Evolutionary conservation across 2,888 invertebrate species (phyloP), one percentile per base, ranked within the genome.

Genomic region (Halictus quadricinctus): DNA sequence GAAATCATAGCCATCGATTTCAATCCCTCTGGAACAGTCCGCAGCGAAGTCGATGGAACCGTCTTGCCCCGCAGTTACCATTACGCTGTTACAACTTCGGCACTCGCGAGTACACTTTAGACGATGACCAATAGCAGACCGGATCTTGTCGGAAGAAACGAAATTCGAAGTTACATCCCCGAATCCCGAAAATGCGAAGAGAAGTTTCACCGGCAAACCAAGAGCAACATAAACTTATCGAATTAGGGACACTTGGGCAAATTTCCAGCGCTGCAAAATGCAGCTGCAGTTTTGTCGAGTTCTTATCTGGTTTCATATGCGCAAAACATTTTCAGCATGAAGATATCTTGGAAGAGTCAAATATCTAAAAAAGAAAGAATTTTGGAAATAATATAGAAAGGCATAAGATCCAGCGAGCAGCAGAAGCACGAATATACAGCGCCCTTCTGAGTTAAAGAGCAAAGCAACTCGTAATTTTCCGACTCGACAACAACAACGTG

Each of bases 1-100:
- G 79, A 83, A 87, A 82, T 83, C 83, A 54, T 83, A 76, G 79
- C 74, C 87, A 85, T 89, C 79, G 86, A 87, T 89, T 89, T 84
- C 78, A 83, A 73, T 89, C 81, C 77, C 60, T 29, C n/a, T 58
- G 58, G 15, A 88, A 88, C 80, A 79, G 70, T 81, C 74, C 60
- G 78, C 81, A 79, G 76, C 79, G 76, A 85, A 79, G 64, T 21
- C 69, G 58, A 72, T 70, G 81, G 75, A 13, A 83, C 69, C 69
- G 36, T 77, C 21, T 74, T 25, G 64, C 72, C 58, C 80, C 58
- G 70, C 58, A 64, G 43, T 66, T 58, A 46, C 48, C 25, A 54
- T 72, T 46, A 54, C n/a, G n/a, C 58, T 46, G 72, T 66, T 54
- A n/a, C 64, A 46, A 54, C 43, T 75, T 72, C 36, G 46, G 21